Conservation (phyloP, 2,888 invertebrate species). For the Diabrotica balteata region DNA sequence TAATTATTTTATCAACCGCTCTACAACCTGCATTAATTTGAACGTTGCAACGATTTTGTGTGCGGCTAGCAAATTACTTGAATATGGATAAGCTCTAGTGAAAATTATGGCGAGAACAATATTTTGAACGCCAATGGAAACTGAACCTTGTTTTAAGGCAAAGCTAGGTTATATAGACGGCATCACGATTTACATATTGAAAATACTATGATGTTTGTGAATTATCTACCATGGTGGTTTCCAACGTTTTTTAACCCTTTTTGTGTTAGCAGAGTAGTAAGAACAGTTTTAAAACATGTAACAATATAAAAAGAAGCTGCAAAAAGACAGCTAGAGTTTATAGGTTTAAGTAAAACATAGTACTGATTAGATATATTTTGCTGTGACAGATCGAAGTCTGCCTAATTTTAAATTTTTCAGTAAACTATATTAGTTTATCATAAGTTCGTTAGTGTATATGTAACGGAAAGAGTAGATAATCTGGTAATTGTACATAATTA, state of each 20-base stretch:
- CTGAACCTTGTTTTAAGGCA: slow-evolving; percentile 15
- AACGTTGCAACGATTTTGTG: slow-evolving; percentile 21
- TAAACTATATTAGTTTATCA: no score
- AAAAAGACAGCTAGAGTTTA: no score
- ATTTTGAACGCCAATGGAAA: slow-evolving; percentile 14
- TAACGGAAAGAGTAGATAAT: no score
- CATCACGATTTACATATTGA: slow-evolving; percentile 14
- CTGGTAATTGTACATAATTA: no score
- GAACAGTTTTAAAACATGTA: no score
- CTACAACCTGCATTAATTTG: slow-evolving; percentile 18
- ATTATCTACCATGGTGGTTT: not conserved
- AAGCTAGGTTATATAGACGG: slow-evolving; percentile 3
- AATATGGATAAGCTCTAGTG: slow-evolving; percentile 27
- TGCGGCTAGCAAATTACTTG: slow-evolving; percentile 27
- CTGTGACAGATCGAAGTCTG: no score
- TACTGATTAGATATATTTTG: no score
- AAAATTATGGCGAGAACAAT: slow-evolving; percentile 26
- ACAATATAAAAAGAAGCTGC: no score
- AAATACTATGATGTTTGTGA: not conserved
- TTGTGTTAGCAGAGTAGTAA: no score
- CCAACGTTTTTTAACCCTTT: not conserved
- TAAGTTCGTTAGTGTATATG: no score
- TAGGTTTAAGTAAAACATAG: no score
- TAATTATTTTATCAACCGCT: slow-evolving; percentile 22
- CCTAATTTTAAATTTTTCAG: no score